Evolutionary conservation across 1,140 invertebrate genomes (phyloP), one percentile per base, ranked within the genome.

Genomic region (Halesus radiatus): DNA sequence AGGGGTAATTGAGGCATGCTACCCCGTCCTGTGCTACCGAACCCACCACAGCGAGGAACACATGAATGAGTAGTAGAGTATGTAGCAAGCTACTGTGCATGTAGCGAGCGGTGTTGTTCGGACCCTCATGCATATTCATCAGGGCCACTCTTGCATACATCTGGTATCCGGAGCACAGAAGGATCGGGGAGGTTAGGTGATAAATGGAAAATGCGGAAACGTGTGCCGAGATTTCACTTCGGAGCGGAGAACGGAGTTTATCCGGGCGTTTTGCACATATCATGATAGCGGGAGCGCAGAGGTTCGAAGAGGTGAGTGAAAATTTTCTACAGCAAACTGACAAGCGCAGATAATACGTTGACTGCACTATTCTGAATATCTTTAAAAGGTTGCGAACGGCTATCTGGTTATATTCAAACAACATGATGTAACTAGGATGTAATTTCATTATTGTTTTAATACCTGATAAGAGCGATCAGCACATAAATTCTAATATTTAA

Each of bases 111-210:
- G 62, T 26, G 37, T 18, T 26, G 37, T 18, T 72, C 53, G 70
- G 70, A 54, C 70, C 70, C 23, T 74, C 53, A 74, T 74, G 70
- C 70, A 74, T 74, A 74, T 74, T 74, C 70, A 74, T 74, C 70
- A 18, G 70, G 52, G 70, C 70, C 53, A 56, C 70, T 74, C 70
- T 74, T 74, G 53, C 70, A 53, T 74, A 74, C 70, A 74, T 74
- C 70, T 74, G 70, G 50, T 74, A 74, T 74, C 26, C 15, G 70
- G 70, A 74, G 70, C 18, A 20, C 70, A 74, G 22, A 26, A 74
- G 50, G 53, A 56, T 53, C 53, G 50, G 50, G 52, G 70, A 74
- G 70, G 70, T 74, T 74, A 74, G 29, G 66, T 23, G 37, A 70
- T 70, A 70, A 70, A 70, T 70, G 66, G 66, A 50, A 64, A 70